A percentile compares a stretch with the other conserved stretches of the same genome.
These are phyloP conservation scores for Labia minor DNA, from an alignment of 2,888 invertebrate genomes.

Conservation along the genomic window DNA sequence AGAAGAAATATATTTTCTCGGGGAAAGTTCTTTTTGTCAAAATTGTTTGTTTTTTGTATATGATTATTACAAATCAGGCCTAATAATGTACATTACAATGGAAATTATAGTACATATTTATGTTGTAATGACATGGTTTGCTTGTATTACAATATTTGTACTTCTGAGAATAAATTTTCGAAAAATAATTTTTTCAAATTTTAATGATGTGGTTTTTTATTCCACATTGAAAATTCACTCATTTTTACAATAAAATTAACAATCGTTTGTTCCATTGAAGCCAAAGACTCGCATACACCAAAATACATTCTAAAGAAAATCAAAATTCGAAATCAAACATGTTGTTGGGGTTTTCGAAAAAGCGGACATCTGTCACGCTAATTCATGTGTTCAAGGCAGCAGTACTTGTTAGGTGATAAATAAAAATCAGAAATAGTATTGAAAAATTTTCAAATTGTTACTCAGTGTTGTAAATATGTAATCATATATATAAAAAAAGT, in stretches of 20 bases:
- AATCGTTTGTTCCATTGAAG: not conserved
- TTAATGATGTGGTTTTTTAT: too few species aligned
- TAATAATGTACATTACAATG: not conserved
- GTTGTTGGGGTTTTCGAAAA: not conserved
- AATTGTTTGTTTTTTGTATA: not conserved
- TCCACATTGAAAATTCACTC: too few species aligned
- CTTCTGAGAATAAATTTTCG: slow-evolving; percentile 47
- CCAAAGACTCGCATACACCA: not conserved
- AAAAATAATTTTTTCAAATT: too few species aligned
- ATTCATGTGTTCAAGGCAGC: not conserved
- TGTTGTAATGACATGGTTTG: slow-evolving; percentile 26
- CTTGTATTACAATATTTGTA: slow-evolving; percentile 51
- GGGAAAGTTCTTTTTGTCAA: not conserved
- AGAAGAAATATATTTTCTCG: not conserved
- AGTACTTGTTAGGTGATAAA: not conserved
- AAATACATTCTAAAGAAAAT: not conserved
- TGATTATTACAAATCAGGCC: not conserved
- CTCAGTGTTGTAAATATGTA: not conserved
- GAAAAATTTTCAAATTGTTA: not conserved
- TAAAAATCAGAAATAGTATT: not conserved
- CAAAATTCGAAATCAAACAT: not conserved
- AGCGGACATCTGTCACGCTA: not conserved
- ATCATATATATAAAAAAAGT: not conserved
- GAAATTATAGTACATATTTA: not conserved
- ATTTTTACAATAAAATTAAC: not conserved